A percentile compares a stretch with the other conserved stretches of the same genome.
Conservation (phyloP, 2,113 vertebrate genomes). For the Hyla sarda region DNA sequence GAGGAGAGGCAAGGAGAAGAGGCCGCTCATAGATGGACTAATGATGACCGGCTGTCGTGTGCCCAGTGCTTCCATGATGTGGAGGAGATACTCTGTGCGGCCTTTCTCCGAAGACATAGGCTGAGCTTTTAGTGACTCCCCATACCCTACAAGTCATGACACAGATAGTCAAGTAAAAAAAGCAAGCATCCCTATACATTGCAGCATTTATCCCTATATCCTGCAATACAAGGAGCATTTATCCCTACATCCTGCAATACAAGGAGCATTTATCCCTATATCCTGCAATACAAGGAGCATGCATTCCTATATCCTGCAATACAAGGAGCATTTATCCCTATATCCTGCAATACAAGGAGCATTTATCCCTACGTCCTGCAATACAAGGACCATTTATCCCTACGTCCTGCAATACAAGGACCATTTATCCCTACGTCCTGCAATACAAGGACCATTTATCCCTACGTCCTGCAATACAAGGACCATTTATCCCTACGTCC, state of each 20-base stretch:
- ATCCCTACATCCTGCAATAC: neutral
- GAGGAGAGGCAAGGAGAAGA: conserved; percentile 89
- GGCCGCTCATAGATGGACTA: conserved; percentile 94
- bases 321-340: neutral
- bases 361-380: neutral
- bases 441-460: neutral
- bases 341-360: neutral
- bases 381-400: neutral
- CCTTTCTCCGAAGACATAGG: conserved; percentile 74
- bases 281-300: neutral
- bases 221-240: neutral
- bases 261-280: neutral
- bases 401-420: neutral
- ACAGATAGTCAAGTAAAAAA: neutral
- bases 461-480: conserved; percentile 30
- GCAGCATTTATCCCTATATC: neutral
- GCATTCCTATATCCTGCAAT: neutral
- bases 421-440: neutral
- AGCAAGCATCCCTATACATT: no score
- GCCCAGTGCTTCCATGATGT: conserved; percentile 78
- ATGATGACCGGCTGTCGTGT: conserved; percentile 80
- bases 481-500: neutral
- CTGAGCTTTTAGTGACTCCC: conserved; percentile 78
- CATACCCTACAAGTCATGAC: conserved; percentile 77
- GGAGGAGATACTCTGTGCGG: conserved; percentile 80